These are phyloP conservation scores for Esox masquinongy DNA, from an alignment of 2,797 vertebrate species.

Conservation along the genomic window DNA sequence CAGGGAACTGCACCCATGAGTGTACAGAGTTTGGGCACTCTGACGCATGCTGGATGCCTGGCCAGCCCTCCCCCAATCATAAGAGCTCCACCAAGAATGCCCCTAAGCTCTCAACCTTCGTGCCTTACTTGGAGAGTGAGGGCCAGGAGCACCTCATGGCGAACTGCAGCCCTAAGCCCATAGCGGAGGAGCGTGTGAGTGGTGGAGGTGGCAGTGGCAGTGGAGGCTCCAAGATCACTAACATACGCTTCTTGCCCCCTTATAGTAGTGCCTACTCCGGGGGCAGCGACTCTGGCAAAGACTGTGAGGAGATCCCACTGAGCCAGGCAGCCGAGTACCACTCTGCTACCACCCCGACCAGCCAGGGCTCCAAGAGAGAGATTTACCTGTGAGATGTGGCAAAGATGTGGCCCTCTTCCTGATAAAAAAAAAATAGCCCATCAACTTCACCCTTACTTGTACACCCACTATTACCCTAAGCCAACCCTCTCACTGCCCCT, in stretches of 20 bases:
- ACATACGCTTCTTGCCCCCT: slow-evolving; percentile 95
- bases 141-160: slow-evolving; percentile 88
- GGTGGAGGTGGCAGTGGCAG: slow-evolving; percentile 76
- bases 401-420: slow-evolving; percentile 14
- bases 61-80: slow-evolving; percentile 91
- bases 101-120: slow-evolving; percentile 97
- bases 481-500: slow-evolving; percentile 65
- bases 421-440: not conserved
- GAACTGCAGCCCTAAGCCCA: slow-evolving; percentile 90
- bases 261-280: slow-evolving; percentile 96
- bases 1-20: slow-evolving; percentile 95
- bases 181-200: slow-evolving; percentile 87
- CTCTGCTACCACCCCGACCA: slow-evolving; percentile 85
- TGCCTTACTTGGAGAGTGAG: slow-evolving; percentile 99
- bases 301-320: slow-evolving; percentile 96
- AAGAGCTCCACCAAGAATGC: slow-evolving; percentile 87
- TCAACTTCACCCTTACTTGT: slow-evolving; percentile 25
- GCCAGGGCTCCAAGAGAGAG: slow-evolving; percentile 95
- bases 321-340: slow-evolving; percentile 94
- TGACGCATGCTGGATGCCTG: slow-evolving; percentile 98
- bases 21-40: slow-evolving; percentile 98
- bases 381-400: slow-evolving; percentile 92
- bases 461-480: slow-evolving; percentile 16
- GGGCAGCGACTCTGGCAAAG: slow-evolving; percentile 89
- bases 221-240: slow-evolving; percentile 89